phyloP scores from a whole-genome alignment of 2,888 invertebrate species.

The Melipona bicolor region DNA sequence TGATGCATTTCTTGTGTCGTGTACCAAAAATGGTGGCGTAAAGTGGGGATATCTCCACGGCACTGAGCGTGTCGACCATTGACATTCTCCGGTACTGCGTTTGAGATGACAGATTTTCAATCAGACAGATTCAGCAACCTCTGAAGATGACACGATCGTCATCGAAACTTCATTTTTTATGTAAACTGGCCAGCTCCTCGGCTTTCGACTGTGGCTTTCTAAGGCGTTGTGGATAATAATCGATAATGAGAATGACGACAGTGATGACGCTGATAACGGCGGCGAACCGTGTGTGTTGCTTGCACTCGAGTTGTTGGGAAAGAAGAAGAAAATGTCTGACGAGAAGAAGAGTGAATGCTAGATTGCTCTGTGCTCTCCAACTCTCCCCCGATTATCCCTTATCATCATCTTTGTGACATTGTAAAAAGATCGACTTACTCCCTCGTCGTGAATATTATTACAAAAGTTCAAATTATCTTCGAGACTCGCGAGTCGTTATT shows the following conservation, averaged over 20 bases:
- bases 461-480: background rate
- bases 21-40: too few species aligned
- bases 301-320: conserved; percentile 43
- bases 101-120: background rate
- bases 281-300: conserved; percentile 47
- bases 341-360: conserved; percentile 50
- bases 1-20: too few species aligned
- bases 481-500: background rate
- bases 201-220: conserved; percentile 52
- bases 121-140: conserved; percentile 33
- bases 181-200: conserved; percentile 53
- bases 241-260: conserved; percentile 52
- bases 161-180: conserved; percentile 29
- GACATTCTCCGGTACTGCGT: too few species aligned
- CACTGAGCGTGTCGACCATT: too few species aligned
- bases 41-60: too few species aligned
- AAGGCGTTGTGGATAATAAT: conserved; percentile 52
- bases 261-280: conserved; percentile 39
- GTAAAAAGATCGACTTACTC: background rate
- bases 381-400: conserved; percentile 37
- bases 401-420: conserved; percentile 15
- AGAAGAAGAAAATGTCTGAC: conserved; percentile 54
- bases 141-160: conserved; percentile 31
- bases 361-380: conserved; percentile 26
- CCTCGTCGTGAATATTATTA: background rate